phyloP scores from a whole-genome alignment of 2,888 invertebrate species.

The Leuctra nigra region DNA sequence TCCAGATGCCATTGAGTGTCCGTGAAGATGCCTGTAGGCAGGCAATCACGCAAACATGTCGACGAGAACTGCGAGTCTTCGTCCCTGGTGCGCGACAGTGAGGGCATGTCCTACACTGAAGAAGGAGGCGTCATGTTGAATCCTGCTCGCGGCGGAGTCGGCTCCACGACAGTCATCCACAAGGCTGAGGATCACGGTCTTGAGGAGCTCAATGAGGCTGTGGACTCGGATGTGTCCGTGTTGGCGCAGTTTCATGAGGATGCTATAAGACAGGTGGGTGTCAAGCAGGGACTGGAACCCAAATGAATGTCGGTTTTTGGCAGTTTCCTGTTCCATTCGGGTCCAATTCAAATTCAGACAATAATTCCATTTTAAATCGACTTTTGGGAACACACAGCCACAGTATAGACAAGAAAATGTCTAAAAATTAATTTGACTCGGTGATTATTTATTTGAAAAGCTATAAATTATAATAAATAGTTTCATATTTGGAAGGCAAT shows the following conservation, averaged over 20 bases:
- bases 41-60: constrained; percentile 8
- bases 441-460: too few species aligned
- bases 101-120: constrained; percentile 29
- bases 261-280: constrained; percentile 56
- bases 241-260: constrained; percentile 72
- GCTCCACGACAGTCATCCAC: constrained; percentile 16
- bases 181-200: constrained; percentile 13
- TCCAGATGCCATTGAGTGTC: constrained; percentile 9
- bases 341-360: too few species aligned
- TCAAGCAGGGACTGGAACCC: too few species aligned
- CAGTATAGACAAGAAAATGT: too few species aligned
- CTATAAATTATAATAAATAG: too few species aligned
- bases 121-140: constrained; percentile 16
- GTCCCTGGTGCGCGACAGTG: constrained; percentile 27
- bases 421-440: too few species aligned
- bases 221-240: constrained; percentile 48
- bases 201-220: constrained; percentile 51
- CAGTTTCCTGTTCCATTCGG: too few species aligned
- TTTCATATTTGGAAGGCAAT: too few species aligned
- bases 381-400: too few species aligned
- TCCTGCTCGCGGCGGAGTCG: constrained; percentile 1
- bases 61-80: constrained; percentile 25
- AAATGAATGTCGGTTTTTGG: too few species aligned
- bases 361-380: too few species aligned
- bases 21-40: constrained; percentile 8